Base-by-base conservation (phyloP, 2,797 vertebrate genomes). In the Syndactyla subalaris region DNA sequence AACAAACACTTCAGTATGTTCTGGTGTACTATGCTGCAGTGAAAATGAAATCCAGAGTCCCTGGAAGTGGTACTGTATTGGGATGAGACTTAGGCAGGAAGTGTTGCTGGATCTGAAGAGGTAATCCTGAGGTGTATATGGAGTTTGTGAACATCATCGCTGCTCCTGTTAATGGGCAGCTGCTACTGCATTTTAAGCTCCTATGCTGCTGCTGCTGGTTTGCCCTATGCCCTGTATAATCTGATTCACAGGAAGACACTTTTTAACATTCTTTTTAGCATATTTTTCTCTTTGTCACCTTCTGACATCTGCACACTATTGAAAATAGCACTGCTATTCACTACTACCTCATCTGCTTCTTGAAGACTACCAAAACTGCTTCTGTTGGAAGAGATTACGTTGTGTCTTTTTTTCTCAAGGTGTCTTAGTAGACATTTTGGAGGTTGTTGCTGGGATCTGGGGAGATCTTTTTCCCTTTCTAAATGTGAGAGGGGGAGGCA, bases 251-350 rank as follows among this genome's bases (percentile, higher is more conserved):
- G 29, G 8, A 91, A 80, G 46, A 34, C 65, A 57, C 41, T 51
- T 83, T 92, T 89, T 66, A 83, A 45, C 21, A 7, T 49, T 62
- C 18, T 49, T 92, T 81, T 58, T 49, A 24, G 7, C 34, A 54
- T 78, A 11, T 92, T 80, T 89, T 91, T 83, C n/a, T 82, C 68
- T 84, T 81, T 83, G 39, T 73, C 59, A 43, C 66, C 54, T 39
- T 65, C 46, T 70, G 82, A 91, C 39, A 88, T 72, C 85, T 66
- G 62, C 73, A 63, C 43, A 22, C 1, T 29, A 52, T 75, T 88
- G 84, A 70, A 89, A 93, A 85, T 59, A 81, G 27, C 27, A 2
- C 51, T 73, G 16, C 34, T 66, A 36, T 52, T 87, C 61, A 45
- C 70, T 85, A 75, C 72, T 83, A 34, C 51, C n/a, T 68, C 55